Conservation (phyloP, 2,888 invertebrate genomes). For the Drosophila anceps region DNA sequence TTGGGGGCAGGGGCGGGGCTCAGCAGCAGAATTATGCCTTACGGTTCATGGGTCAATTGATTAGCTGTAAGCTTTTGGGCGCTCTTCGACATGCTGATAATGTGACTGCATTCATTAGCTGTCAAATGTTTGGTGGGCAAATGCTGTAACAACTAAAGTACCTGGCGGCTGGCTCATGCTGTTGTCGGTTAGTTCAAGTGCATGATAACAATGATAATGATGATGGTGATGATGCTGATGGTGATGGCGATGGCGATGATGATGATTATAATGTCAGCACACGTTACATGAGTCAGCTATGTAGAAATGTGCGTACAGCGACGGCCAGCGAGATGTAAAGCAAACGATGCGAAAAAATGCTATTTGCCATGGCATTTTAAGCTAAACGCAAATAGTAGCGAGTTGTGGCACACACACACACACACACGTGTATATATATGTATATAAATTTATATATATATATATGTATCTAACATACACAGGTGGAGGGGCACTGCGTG, state of each 20-base stretch:
- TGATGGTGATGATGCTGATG: constrained; percentile 4
- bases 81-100: constrained; percentile 60
- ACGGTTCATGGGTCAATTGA: constrained; percentile 30
- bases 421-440: no score
- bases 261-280: constrained; percentile 33
- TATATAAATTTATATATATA: background rate
- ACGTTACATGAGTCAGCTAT: constrained; percentile 33
- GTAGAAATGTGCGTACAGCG: constrained; percentile 67
- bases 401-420: background rate
- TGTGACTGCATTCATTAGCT: constrained; percentile 60
- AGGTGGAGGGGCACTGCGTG: background rate
- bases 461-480: constrained; percentile 6
- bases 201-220: constrained; percentile 34
- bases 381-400: constrained; percentile 51
- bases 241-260: constrained; percentile 12
- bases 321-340: constrained; percentile 52
- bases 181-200: constrained; percentile 54
- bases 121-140: constrained; percentile 54
- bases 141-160: constrained; percentile 47
- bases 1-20: constrained; percentile 8
- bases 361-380: constrained; percentile 71
- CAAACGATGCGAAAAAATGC: constrained; percentile 61
- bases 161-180: constrained; percentile 34
- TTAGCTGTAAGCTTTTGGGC: constrained; percentile 34
- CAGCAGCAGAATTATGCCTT: constrained; percentile 6